Percentiles rank a stretch among this genome's conserved stretches.
Conservation (phyloP, 2,113 vertebrate species). For the Gobius niger region DNA sequence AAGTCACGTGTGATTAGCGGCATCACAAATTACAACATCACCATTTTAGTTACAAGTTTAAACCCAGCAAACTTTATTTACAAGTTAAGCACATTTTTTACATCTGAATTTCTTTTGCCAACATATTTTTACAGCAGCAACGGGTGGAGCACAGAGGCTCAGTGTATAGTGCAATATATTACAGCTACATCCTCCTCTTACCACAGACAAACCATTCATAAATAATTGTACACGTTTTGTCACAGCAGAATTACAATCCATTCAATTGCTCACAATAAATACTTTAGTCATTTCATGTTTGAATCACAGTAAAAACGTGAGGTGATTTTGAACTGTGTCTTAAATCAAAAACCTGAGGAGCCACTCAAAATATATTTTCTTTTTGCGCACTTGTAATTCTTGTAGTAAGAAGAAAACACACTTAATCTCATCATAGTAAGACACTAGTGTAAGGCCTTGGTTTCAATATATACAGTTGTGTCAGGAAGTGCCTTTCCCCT, state of each 20-base stretch:
- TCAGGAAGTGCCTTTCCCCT: slow-evolving; percentile 5
- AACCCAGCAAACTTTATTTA: slow-evolving; percentile 1
- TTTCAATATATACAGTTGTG: slow-evolving; percentile 8
- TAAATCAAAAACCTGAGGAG: slow-evolving; percentile 15
- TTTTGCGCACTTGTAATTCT: neutral
- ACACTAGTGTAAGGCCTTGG: slow-evolving; percentile 37
- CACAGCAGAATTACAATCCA: slow-evolving; percentile 22
- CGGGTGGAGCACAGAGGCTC: neutral
- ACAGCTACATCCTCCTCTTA: neutral
- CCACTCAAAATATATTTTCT: neutral
- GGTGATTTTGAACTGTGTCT: neutral
- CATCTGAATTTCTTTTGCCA: neutral
- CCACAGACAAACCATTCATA: neutral
- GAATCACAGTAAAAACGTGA: slow-evolving; percentile 14
- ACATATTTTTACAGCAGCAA: neutral
- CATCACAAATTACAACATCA: neutral
- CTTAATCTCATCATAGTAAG: slow-evolving; percentile 31
- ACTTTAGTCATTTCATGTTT: slow-evolving; percentile 38
- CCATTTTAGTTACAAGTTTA: neutral
- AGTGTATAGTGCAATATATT: neutral
- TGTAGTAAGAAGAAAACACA: slow-evolving; percentile 5
- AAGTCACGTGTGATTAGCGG: slow-evolving; percentile 4
- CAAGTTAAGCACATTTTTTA: neutral
- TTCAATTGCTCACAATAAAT: slow-evolving; percentile 48
- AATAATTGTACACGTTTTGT: slow-evolving; percentile 17